These are phyloP conservation scores for Limnephilus marmoratus DNA, from an alignment of 2,888 invertebrate genomes.

Conservation along the genomic window DNA sequence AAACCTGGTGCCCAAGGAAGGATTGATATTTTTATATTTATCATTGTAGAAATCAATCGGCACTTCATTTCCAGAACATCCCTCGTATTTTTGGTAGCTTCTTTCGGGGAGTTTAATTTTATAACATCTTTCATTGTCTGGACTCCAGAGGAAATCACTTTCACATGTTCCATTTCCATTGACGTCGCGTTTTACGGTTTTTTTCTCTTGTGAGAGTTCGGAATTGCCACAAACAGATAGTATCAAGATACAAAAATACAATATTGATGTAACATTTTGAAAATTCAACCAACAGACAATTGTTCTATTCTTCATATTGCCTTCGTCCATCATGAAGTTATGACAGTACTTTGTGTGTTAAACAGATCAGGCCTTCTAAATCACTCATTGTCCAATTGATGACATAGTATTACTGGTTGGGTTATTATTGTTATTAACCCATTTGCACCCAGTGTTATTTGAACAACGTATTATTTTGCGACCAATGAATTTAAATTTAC, in stretches of 20 bases:
- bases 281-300: background rate
- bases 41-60: constrained; percentile 51
- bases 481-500: background rate
- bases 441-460: background rate
- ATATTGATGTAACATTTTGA: background rate
- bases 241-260: background rate
- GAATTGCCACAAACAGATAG: background rate
- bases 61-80: constrained; percentile 72
- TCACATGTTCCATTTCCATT: background rate
- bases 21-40: background rate
- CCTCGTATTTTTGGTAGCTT: constrained; percentile 71
- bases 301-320: background rate
- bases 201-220: background rate
- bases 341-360: background rate
- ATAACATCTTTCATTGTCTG: constrained; percentile 70
- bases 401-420: background rate
- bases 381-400: background rate
- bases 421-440: background rate
- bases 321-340: background rate
- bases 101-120: constrained; percentile 72
- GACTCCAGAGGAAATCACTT: constrained; percentile 57
- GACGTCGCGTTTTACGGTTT: background rate
- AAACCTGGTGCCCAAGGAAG: constrained; percentile 66
- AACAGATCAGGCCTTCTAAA: background rate
- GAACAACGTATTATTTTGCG: too few relatives aligned